phyloP scores from a whole-genome alignment of 2,888 invertebrate genomes.

The Leucozona laternaria region DNA sequence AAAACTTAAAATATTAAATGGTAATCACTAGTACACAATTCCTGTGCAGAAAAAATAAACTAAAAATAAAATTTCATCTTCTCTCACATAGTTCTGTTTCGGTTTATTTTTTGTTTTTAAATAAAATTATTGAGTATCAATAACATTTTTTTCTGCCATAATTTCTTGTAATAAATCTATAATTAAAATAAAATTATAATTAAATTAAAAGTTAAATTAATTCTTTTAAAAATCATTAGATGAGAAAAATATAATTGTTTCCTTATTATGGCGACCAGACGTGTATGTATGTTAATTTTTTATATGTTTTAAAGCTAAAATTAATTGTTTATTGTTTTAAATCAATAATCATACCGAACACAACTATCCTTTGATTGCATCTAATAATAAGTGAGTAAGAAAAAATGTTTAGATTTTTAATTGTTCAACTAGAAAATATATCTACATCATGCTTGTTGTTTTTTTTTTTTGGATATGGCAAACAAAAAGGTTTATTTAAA shows the following conservation, averaged over 20 bases:
- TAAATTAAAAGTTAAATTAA: conserved; percentile 44
- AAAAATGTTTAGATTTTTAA: conserved; percentile 10
- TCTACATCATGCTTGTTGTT: conserved; percentile 21
- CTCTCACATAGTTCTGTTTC: conserved; percentile 20
- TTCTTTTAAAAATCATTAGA: conserved; percentile 28
- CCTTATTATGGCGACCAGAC: conserved; percentile 69
- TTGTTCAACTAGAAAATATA: conserved; percentile 32
- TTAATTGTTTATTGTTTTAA: conserved; percentile 13
- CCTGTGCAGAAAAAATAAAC: conserved; percentile 58
- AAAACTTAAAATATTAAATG: conserved; percentile 58
- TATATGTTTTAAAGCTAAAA: conserved; percentile 31
- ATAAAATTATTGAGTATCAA: conserved; percentile 75
- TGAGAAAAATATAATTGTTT: conserved; percentile 28
- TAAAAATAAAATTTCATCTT: conserved; percentile 34
- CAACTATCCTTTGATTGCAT: conserved; percentile 62
- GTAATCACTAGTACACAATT: conserved; percentile 63
- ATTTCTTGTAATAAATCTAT: conserved; percentile 25
- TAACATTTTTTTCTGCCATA: conserved; percentile 58
- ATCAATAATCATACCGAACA: conserved; percentile 61
- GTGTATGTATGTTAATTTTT: neutral
- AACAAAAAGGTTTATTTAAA: conserved; percentile 32
- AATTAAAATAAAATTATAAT: conserved; percentile 29
- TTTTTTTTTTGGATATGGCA: conserved; percentile 59
- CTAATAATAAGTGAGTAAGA: conserved; percentile 35
- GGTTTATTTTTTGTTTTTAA: conserved; percentile 22